Evolutionary conservation across 2,797 vertebrate species (phyloP).

Genomic region (Novumbra hubbsi): DNA sequence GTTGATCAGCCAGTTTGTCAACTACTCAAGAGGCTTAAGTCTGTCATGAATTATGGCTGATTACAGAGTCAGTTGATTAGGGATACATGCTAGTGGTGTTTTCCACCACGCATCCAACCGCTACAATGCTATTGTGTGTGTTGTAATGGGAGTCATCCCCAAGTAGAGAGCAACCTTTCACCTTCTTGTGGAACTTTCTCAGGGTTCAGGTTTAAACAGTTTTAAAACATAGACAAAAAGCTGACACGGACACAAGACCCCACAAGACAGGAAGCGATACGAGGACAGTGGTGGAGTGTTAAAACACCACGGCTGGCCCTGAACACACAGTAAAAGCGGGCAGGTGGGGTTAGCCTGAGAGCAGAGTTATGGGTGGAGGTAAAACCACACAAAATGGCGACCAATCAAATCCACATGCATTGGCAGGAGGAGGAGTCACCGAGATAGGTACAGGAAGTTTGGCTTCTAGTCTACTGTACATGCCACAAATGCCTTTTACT

Average conservation of each 20-base stretch:
- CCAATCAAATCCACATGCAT: conserved; percentile 81
- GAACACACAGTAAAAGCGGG: conserved; percentile 66
- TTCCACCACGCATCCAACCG: background rate
- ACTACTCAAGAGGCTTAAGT: background rate
- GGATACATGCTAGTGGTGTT: background rate
- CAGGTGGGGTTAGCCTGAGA: conserved; percentile 67
- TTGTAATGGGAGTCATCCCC: background rate
- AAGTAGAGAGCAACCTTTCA: conserved; percentile 24
- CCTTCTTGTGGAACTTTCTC: conserved; percentile 84
- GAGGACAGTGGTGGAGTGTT: conserved; percentile 22
- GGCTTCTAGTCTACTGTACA: conserved; percentile 71
- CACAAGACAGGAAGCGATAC: conserved; percentile 60
- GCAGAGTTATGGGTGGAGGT: conserved; percentile 70
- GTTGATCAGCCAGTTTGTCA: background rate
- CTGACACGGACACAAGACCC: conserved; percentile 70
- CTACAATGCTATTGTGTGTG: background rate
- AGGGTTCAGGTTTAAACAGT: conserved; percentile 71
- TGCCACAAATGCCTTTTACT: conserved; percentile 84
- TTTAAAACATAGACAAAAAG: conserved; percentile 78
- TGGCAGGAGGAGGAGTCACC: conserved; percentile 58
- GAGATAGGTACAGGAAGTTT: conserved; percentile 51
- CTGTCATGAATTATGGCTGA: background rate
- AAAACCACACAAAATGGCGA: conserved; percentile 76
- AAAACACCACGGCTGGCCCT: conserved; percentile 46
- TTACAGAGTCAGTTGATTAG: background rate